These are phyloP conservation scores for Pituophis catenifer DNA, from an alignment of 2,113 vertebrate species.

Conservation along the genomic window DNA sequence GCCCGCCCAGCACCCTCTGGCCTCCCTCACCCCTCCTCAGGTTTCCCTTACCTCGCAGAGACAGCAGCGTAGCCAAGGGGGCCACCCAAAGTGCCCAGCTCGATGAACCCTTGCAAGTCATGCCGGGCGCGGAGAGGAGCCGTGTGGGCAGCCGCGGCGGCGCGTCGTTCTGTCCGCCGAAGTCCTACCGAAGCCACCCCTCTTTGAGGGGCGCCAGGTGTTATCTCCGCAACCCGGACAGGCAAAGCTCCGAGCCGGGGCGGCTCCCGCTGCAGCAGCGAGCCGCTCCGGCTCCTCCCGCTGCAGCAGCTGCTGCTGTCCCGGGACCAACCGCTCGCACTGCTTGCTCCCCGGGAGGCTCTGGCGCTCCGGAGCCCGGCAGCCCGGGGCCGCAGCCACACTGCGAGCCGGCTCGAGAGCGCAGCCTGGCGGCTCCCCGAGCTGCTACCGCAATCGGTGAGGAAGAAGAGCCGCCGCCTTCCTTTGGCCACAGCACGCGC, in stretches of 20 bases:
- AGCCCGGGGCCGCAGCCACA: conserved; percentile 39
- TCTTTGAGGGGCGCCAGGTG: not conserved
- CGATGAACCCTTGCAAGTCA: conserved; percentile 54
- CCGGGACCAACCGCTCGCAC: conserved; percentile 36
- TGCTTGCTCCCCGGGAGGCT: conserved; percentile 22
- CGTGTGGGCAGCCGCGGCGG: conserved; percentile 17
- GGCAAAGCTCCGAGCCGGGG: conserved; percentile 16
- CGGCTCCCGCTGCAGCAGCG: conserved; percentile 34
- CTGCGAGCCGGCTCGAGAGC: conserved; percentile 53
- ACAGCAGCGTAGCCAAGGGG: conserved; percentile 64
- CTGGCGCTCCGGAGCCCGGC: conserved; percentile 26
- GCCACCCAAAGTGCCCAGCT: conserved; percentile 60
- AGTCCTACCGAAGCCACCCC: not conserved
- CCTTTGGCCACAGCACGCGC: not conserved
- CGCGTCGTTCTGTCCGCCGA: not conserved
- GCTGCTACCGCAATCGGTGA: not conserved
- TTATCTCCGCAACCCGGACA: conserved; percentile 11
- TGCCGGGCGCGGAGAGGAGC: conserved; percentile 51
- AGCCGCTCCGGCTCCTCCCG: conserved; percentile 26
- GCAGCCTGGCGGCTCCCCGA: conserved; percentile 60
- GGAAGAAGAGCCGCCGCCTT: not conserved
- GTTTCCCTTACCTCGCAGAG: conserved; percentile 65
- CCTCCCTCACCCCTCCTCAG: not conserved
- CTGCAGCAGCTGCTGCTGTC: conserved; percentile 24
- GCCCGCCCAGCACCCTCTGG: not conserved